Conservation (phyloP, 2,888 invertebrate species). For the Celastrina argiolus region DNA sequence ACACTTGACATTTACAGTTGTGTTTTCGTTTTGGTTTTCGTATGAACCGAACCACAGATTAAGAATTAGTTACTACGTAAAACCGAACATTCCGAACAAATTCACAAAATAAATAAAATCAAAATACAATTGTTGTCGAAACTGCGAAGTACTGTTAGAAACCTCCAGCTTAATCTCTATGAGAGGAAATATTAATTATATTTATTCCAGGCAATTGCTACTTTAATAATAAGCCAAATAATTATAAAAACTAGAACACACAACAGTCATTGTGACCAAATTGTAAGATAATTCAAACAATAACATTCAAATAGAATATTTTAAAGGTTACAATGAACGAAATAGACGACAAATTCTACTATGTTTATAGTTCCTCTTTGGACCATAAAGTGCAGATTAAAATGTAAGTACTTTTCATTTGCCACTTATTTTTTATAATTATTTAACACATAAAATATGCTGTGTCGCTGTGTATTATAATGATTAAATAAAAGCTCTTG, state of each 20-base stretch:
- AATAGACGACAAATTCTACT: slow-evolving; percentile 88
- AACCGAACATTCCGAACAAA: too few species aligned
- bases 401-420: slow-evolving; percentile 81
- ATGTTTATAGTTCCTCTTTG: slow-evolving; percentile 94
- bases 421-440: not conserved
- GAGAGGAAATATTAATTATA: too few species aligned
- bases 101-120: too few species aligned
- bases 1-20: too few species aligned
- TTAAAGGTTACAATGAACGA: slow-evolving; percentile 79
- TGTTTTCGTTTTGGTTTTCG: too few species aligned
- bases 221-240: not conserved
- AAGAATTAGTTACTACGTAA: too few species aligned
- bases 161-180: too few species aligned
- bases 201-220: not conserved
- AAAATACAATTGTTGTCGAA: too few species aligned
- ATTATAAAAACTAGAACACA: not conserved
- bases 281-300: not conserved
- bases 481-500: too few species aligned
- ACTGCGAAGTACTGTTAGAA: too few species aligned
- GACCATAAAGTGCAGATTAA: slow-evolving; percentile 93
- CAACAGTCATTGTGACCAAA: not conserved
- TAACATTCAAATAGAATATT: not conserved
- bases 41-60: too few species aligned
- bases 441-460: not conserved
- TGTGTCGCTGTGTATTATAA: too few species aligned